Base-by-base conservation (phyloP, 2,113 vertebrate genomes). In the Amphiprion percula region DNA sequence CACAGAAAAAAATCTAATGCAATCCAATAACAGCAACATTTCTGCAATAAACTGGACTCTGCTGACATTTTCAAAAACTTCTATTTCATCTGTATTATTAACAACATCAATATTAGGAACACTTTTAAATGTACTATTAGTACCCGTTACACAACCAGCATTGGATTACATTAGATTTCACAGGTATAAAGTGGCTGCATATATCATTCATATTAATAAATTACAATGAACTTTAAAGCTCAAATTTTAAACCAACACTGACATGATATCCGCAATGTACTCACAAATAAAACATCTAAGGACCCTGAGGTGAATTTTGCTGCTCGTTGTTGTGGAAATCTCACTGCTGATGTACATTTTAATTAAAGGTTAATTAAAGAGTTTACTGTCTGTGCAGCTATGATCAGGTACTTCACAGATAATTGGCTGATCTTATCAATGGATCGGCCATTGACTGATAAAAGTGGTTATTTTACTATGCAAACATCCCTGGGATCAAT, bases 371-470 rank as follows among this genome's bases (percentile, higher is more conserved):
- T 37, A 37, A 37, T 37, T 37, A 37, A 37, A 15, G 16, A 47
- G 58, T 14, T 58, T n/a, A 59, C 2, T 2, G 4, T n/a, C 28
- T 16, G 12, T 46, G 17, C 9, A 70, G 26, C 23, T 14, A 1
- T 33, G 56, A 55, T 21, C 11, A 41, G 33, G 11, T 33, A 63
- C 3, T 30, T 11, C 23, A 62, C 5, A 41, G 3, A 58, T 28
- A 21, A 23, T 54, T n/a, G 10, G 17, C 60, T 82, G 53, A 85
- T 84, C 71, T 86, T 84, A 83, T 90, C 55, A 69, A n/a, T 11
- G 5, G 46, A 44, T 53, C 53, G 49, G 55, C 9, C 15, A 14
- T 1, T 30, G 21, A 65, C 55, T 80, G 77, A 84, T 81, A 85
- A 76, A 56, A 37, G 65, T 3, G 41, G 26, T 5, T 62, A 23